Conservation (phyloP, 2,888 invertebrate genomes). For the Drosophila greeni region DNA sequence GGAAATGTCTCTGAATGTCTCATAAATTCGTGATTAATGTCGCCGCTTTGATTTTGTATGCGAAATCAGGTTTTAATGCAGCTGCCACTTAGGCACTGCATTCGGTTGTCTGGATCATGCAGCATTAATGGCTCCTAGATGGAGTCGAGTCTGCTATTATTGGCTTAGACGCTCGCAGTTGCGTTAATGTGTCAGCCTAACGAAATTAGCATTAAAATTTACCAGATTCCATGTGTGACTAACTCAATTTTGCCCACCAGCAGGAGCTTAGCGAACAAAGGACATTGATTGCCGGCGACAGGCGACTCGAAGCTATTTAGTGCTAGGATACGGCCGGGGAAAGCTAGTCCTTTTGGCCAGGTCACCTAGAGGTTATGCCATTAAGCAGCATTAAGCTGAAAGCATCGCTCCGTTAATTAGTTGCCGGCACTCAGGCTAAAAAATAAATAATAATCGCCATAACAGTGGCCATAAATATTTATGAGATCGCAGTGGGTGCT, state of each 20-base stretch:
- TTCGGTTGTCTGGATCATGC: conserved; percentile 40
- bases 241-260: conserved; percentile 58
- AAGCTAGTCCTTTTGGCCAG: not conserved
- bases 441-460: conserved; percentile 29
- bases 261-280: conserved; percentile 50
- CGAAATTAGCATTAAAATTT: conserved; percentile 68
- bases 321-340: not conserved
- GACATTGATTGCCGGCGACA: conserved; percentile 67
- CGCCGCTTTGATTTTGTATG: conserved; percentile 41
- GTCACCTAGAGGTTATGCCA: conserved; percentile 46
- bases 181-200: conserved; percentile 64
- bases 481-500: conserved; percentile 35
- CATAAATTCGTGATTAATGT: conserved; percentile 47
- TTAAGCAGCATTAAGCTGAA: conserved; percentile 44
- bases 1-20: conserved; percentile 31
- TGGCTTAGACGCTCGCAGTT: conserved; percentile 49
- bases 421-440: conserved; percentile 28
- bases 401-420: conserved; percentile 51
- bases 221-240: conserved; percentile 60
- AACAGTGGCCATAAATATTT: conserved; percentile 45
- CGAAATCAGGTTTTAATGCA: conserved; percentile 40
- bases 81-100: conserved; percentile 43
- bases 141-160: conserved; percentile 29
- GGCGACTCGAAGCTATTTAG: conserved; percentile 58
- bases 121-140: conserved; percentile 42